Conservation (phyloP, 2,113 vertebrate species). For the Potamarius usumacintae region DNA sequence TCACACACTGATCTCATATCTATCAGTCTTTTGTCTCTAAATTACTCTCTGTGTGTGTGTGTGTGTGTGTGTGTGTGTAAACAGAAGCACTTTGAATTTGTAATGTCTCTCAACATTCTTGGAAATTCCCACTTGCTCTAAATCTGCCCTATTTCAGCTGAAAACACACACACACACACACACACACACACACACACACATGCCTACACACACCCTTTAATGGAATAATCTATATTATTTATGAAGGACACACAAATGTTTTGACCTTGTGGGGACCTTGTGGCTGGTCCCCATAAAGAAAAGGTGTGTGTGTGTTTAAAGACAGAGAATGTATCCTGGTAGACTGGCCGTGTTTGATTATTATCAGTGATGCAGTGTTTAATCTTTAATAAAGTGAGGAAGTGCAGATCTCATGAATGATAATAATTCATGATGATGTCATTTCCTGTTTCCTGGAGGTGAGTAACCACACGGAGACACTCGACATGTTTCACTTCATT, state of each 20-base stretch:
- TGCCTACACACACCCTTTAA: background rate
- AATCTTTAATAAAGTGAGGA: background rate
- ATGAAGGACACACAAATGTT: background rate
- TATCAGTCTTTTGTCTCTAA: background rate
- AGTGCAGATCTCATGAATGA: background rate
- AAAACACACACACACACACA: slow-evolving; percentile 23
- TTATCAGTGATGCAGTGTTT: background rate
- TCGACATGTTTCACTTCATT: background rate
- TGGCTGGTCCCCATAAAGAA: background rate
- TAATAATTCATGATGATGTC: background rate
- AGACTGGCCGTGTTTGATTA: background rate
- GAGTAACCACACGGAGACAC: background rate
- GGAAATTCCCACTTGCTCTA: slow-evolving; percentile 23
- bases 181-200: background rate
- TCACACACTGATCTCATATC: background rate
- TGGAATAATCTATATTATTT: background rate
- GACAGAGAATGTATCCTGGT: background rate
- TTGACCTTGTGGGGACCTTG: background rate
- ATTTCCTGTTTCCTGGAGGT: background rate
- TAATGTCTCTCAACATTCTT: slow-evolving; percentile 14
- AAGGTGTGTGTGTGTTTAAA: background rate
- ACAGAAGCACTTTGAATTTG: slow-evolving; percentile 12
- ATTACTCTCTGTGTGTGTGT: too few relatives aligned
- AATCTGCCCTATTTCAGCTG: background rate
- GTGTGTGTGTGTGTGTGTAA: slow-evolving; percentile 3